Base-by-base conservation (phyloP, 2,113 vertebrate species). In the Hippocampus guttulatus region DNA sequence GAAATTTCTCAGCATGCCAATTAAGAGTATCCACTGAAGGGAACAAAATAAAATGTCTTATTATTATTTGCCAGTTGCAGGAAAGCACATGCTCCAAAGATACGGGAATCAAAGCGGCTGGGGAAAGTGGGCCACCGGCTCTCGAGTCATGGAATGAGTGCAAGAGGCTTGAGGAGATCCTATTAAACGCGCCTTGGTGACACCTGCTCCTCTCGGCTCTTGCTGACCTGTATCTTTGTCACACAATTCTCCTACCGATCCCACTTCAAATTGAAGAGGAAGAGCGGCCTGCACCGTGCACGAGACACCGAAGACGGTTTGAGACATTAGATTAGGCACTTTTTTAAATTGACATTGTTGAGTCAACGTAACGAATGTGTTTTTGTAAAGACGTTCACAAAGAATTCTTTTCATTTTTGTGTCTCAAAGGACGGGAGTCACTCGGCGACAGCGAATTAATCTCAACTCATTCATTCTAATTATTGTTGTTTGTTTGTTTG, bases 121-220 rank as follows among this genome's bases (percentile, higher is more conserved):
- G 57, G 57, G 76, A 82, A 90, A 90, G 81, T 91, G 84, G 89
- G 88, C 75, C 88, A 84, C 70, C 8, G 47, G 71, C 74, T 73
- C 83, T 74, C 70, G 71, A 90, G 84, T 82, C 84, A 76, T 74
- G 84, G 83, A 88, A 74, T 75, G 81, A 70, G 58, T 77, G 83
- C 84, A 88, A 90, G 91, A 87, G 80, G 89, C 86, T 91, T 84
- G 82, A 69, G 68, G 69, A 80, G 85, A 90, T 89, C 90, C 87
- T 81, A 90, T 91, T 93, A 91, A 92, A 91, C 75, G 70, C 71
- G 60, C 83, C 80, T 76, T 57, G 58, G 51, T 87, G 80, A 79
- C 86, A 88, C 82, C 89, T 90, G 85, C 80, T 88, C 75, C 80
- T 79, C 70, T 57, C 63, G 41, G 65, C 70, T 78, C 73, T 51